Conservation (phyloP, 2,113 vertebrate species). For the Caranx melampygus region DNA sequence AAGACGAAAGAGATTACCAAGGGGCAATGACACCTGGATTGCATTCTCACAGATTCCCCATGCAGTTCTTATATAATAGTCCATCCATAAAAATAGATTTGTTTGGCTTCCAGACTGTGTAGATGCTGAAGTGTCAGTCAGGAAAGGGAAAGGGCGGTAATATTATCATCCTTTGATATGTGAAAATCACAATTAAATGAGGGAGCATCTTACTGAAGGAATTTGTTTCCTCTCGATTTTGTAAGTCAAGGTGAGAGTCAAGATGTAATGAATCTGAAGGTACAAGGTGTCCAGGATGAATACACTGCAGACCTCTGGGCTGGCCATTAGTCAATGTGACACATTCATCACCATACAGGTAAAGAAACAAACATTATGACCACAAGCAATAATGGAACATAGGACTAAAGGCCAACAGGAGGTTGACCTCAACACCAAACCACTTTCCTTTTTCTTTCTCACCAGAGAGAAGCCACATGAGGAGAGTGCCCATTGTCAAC, state of each 20-base stretch:
- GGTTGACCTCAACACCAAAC: neutral
- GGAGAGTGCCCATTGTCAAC: neutral
- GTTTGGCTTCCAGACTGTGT: slow-evolving; percentile 63
- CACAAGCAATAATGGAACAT: slow-evolving; percentile 1
- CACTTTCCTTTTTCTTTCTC: slow-evolving; percentile 7
- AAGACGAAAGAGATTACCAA: slow-evolving; percentile 79
- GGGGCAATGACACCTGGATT: slow-evolving; percentile 76
- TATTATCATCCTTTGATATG: slow-evolving; percentile 60
- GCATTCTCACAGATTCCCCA: slow-evolving; percentile 78
- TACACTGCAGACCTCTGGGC: slow-evolving; percentile 6
- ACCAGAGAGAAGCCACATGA: neutral
- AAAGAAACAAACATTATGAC: slow-evolving; percentile 12
- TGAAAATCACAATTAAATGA: slow-evolving; percentile 51
- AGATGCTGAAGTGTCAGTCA: slow-evolving; percentile 72
- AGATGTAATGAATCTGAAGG: slow-evolving; percentile 8
- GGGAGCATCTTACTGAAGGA: neutral
- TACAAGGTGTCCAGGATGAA: neutral
- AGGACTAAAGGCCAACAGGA: neutral
- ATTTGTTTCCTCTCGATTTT: slow-evolving; percentile 27
- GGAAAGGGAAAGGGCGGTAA: slow-evolving; percentile 54
- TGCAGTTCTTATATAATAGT: slow-evolving; percentile 78
- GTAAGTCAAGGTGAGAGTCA: neutral
- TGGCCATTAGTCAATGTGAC: slow-evolving; percentile 53
- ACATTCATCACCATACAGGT: neutral
- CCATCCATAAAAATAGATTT: slow-evolving; percentile 81